phyloP scores from a whole-genome alignment of 2,797 vertebrate species.

The Mionectes olivaceus region DNA sequence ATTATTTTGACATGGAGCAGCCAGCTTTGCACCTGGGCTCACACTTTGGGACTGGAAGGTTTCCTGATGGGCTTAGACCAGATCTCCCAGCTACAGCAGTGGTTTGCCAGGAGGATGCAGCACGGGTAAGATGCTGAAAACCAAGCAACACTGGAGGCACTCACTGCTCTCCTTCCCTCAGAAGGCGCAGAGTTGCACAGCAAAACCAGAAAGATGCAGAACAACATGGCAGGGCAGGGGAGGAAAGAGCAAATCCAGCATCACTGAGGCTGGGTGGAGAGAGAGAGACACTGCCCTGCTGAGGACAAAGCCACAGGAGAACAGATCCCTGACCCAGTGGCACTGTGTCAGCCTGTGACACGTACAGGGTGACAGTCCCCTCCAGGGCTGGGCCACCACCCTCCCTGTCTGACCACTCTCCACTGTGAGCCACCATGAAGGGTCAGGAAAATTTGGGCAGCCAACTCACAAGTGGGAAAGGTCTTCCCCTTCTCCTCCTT shows the following conservation, averaged over 20 bases:
- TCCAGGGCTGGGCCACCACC: neutral
- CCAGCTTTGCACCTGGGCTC: neutral
- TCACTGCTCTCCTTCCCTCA: neutral
- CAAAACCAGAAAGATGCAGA: neutral
- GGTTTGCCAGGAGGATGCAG: neutral
- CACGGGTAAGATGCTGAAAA: neutral
- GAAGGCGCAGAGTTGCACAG: neutral
- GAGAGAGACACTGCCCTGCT: neutral
- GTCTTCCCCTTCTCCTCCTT: neutral
- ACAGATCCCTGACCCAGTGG: neutral
- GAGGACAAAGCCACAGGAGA: neutral
- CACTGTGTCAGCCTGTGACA: neutral
- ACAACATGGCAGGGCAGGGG: neutral
- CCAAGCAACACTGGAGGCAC: neutral
- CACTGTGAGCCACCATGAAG: accelerated
- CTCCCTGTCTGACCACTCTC: accelerated
- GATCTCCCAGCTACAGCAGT: neutral
- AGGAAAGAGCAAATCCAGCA: neutral
- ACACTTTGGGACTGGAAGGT: neutral
- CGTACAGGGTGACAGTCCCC: neutral
- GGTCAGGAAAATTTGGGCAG: neutral
- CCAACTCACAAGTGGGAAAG: neutral
- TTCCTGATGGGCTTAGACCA: neutral
- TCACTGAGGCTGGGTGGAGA: neutral
- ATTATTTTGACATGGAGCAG: neutral